Conservation (phyloP, 2,888 invertebrate species). For the Amphimallon solstitiale region DNA sequence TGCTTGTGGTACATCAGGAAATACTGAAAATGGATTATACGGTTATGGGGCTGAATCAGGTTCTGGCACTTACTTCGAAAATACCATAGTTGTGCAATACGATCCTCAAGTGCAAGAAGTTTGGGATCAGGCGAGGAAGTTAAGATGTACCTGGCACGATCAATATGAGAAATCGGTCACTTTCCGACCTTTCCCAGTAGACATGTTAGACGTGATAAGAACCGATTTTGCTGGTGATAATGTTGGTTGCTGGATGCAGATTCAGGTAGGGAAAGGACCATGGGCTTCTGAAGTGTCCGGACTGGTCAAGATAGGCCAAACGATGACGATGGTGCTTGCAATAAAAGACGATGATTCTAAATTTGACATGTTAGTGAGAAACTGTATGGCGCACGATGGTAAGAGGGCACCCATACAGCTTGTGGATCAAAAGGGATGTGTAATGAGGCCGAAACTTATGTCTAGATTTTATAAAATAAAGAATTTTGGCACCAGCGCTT, state of each 20-base stretch:
- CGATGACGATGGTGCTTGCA: constrained; percentile 96
- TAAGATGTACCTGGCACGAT: constrained; percentile 95
- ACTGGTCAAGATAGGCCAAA: constrained; percentile 93
- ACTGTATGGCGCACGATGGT: constrained; percentile 94
- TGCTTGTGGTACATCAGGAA: constrained; percentile 91
- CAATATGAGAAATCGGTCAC: constrained; percentile 96
- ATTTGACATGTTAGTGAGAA: constrained; percentile 94
- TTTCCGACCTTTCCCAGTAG: constrained; percentile 93
- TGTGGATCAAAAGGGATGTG: constrained; percentile 92
- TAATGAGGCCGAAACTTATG: constrained; percentile 92
- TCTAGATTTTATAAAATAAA: constrained; percentile 94
- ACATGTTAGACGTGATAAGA: constrained; percentile 93
- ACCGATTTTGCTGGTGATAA: constrained; percentile 96
- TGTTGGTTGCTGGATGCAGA: constrained; percentile 98
- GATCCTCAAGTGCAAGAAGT: constrained; percentile 91
- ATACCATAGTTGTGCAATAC: constrained; percentile 92
- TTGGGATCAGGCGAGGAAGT: constrained; percentile 93
- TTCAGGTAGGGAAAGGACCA: constrained; percentile 93
- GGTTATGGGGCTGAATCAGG: constrained; percentile 90
- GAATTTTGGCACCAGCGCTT: constrained; percentile 93
- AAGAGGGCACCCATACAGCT: constrained; percentile 92
- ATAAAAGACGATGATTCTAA: constrained; percentile 95
- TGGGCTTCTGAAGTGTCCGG: constrained; percentile 97
- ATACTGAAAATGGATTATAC: constrained; percentile 88
- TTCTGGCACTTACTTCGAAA: constrained; percentile 92